A percentile compares a stretch with the other conserved stretches of the same genome.
These are phyloP conservation scores for Entomyzon cyanotis DNA, from an alignment of 2,113 vertebrate species.

Conservation along the genomic window DNA sequence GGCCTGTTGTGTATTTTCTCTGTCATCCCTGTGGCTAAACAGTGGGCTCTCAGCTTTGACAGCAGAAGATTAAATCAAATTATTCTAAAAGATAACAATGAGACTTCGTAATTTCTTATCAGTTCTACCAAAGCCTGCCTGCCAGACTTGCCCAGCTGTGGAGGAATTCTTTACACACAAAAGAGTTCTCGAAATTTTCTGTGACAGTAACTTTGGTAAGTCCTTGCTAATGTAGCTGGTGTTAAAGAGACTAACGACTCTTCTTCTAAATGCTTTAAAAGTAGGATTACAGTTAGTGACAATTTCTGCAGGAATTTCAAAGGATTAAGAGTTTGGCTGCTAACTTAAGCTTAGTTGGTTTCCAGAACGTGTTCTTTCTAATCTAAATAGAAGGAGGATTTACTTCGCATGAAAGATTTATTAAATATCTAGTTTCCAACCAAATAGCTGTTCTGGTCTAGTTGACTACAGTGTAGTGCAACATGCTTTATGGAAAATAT, in stretches of 20 bases:
- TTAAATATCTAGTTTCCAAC: not conserved
- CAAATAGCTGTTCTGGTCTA: not conserved
- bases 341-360: not conserved
- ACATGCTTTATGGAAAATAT: not conserved
- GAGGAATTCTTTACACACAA: slow-evolving; percentile 76
- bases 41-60: not conserved
- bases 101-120: slow-evolving; percentile 17
- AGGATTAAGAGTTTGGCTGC: not conserved
- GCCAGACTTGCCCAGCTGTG: slow-evolving; percentile 82
- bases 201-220: slow-evolving; percentile 85
- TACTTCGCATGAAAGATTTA: not conserved
- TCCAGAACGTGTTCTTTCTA: not conserved
- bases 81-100: not conserved
- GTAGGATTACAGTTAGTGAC: not conserved
- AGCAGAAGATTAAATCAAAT: not conserved
- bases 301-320: not conserved
- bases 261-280: not conserved
- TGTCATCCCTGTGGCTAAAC: not conserved
- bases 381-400: not conserved
- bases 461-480: not conserved
- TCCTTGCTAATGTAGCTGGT: not conserved
- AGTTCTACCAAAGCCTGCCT: slow-evolving; percentile 84
- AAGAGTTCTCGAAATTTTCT: slow-evolving; percentile 80
- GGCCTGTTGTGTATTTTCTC: not conserved
- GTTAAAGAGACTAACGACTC: not conserved